Percentiles rank a stretch among this genome's conserved stretches.
phyloP scores from a whole-genome alignment of 35 echinoderm and acorn worm species.

The Holothuria glaberrima region DNA sequence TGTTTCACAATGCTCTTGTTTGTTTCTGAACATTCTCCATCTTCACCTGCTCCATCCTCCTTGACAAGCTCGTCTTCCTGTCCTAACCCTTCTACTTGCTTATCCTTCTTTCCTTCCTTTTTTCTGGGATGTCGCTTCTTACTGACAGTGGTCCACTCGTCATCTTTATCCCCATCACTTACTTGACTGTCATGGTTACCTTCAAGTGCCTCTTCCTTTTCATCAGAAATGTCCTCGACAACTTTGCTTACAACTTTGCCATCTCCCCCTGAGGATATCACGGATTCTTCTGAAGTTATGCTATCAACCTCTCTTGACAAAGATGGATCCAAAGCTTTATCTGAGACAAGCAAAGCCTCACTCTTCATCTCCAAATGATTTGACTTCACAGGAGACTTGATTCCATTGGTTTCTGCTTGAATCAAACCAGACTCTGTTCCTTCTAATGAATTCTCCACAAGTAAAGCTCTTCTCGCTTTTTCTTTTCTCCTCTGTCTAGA shows the following conservation, averaged over 20 bases:
- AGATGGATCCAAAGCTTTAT: neutral
- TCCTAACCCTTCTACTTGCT: neutral
- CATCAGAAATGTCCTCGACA: slow-evolving; percentile 6
- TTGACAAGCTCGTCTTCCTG: neutral
- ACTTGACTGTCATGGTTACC: neutral
- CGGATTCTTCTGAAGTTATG: neutral
- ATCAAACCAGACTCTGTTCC: neutral
- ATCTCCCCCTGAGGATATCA: slow-evolving; percentile 1
- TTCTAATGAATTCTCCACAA: neutral
- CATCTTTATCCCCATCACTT: slow-evolving; percentile 23
- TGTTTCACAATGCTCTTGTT: neutral
- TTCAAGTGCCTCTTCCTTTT: neutral
- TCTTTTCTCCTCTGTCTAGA: slow-evolving; percentile 63
- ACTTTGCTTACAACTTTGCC: neutral
- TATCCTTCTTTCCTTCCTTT: neutral
- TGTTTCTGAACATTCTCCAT: neutral
- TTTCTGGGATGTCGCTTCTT: slow-evolving; percentile 15
- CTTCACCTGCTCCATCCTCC: neutral
- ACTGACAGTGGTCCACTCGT: slow-evolving; percentile 40
- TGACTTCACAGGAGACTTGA: neutral
- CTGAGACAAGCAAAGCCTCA: neutral
- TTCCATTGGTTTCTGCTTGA: neutral
- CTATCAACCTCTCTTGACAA: neutral
- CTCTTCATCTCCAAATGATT: neutral
- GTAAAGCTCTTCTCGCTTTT: slow-evolving; percentile 46